A percentile compares a stretch with the other conserved stretches of the same genome.
These are phyloP conservation scores for Zaprionus bogoriensis DNA, from an alignment of 2,888 invertebrate genomes.

Conservation along the genomic window DNA sequence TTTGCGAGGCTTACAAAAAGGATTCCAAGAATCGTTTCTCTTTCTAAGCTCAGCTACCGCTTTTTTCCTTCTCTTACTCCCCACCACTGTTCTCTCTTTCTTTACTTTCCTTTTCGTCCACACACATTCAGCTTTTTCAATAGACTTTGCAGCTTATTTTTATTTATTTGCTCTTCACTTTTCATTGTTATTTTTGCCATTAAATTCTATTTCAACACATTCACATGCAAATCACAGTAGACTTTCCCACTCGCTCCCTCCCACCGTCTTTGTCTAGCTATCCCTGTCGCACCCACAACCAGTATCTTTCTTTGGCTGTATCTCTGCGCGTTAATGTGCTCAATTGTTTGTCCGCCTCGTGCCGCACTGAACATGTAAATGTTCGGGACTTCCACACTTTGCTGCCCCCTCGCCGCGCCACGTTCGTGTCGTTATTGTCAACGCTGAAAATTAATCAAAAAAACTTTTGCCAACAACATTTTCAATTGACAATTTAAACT, in stretches of 20 bases:
- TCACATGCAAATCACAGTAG: constrained; percentile 69
- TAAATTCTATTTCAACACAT: constrained; percentile 74
- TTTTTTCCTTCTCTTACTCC: neutral
- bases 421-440: constrained; percentile 58
- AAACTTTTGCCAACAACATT: constrained; percentile 82
- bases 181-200: constrained; percentile 59
- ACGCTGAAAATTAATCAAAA: constrained; percentile 81
- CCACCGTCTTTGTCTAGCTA: neutral
- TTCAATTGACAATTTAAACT: constrained; percentile 82
- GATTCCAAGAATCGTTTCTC: constrained; percentile 10
- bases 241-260: constrained; percentile 3
- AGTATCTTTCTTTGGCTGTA: constrained; percentile 5
- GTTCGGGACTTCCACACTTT: constrained; percentile 49
- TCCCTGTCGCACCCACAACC: neutral
- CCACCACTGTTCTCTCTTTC: neutral
- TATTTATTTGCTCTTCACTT: constrained; percentile 68
- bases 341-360: constrained; percentile 72
- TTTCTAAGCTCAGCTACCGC: neutral
- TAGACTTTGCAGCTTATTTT: constrained; percentile 57
- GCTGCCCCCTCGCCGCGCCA: neutral
- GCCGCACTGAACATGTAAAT: constrained; percentile 52
- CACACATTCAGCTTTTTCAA: constrained; percentile 20
- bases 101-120: neutral
- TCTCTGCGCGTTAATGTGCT: constrained; percentile 71
- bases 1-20: neutral